Conservation (phyloP, 2,113 vertebrate species). For the Phalacrocorax pelagicus region DNA sequence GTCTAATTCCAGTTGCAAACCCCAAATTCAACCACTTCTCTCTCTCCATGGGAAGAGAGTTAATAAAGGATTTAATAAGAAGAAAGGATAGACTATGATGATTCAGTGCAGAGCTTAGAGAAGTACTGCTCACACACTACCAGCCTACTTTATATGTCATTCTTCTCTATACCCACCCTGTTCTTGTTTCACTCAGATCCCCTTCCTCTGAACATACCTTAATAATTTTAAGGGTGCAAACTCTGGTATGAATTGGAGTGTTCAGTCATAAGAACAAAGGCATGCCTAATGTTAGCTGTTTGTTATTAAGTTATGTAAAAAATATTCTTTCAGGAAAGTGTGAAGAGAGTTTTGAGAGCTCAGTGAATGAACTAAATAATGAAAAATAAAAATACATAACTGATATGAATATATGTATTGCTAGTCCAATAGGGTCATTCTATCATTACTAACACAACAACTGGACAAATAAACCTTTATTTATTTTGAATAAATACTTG, state of each 20-base stretch:
- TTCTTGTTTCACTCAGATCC: accelerated
- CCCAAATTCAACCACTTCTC: not conserved
- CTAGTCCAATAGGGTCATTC: not conserved
- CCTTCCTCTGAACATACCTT: not conserved
- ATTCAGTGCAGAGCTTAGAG: not conserved
- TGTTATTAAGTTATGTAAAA: not conserved
- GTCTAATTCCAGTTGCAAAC: not conserved
- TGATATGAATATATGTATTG: not conserved
- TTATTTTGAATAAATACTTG: not conserved
- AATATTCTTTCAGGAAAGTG: not conserved
- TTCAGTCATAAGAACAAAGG: not conserved
- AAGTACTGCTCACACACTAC: not conserved
- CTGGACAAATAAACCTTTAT: not conserved
- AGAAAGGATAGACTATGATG: not conserved
- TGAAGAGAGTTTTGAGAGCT: not conserved
- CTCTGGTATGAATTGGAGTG: not conserved
- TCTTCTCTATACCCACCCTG: accelerated
- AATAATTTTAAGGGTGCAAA: not conserved
- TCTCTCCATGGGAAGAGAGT: not conserved
- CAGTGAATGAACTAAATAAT: not conserved
- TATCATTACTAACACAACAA: not conserved
- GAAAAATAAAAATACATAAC: not conserved
- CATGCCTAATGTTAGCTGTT: not conserved
- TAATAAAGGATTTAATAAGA: not conserved
- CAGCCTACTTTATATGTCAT: not conserved